Evolutionary conservation across 1,140 invertebrate genomes (phyloP).

Genomic region (Heliconius nattereri): DNA sequence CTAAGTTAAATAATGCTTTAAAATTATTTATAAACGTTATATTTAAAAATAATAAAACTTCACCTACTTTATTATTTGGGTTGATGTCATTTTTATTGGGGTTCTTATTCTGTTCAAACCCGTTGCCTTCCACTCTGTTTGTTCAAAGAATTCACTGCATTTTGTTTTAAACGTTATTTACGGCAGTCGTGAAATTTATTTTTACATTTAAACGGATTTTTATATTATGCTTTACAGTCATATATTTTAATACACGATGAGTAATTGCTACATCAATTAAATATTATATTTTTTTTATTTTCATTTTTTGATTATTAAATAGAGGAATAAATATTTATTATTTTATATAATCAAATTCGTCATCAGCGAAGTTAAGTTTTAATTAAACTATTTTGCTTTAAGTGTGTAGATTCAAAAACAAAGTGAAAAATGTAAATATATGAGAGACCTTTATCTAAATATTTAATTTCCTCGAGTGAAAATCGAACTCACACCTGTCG

Average conservation of each 20-base stretch:
- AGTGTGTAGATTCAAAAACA: too few relatives aligned
- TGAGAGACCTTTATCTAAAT: too few relatives aligned
- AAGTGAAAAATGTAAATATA: too few relatives aligned
- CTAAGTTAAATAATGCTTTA: too few relatives aligned
- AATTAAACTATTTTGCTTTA: too few relatives aligned
- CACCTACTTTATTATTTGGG: not conserved
- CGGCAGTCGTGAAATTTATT: constrained; percentile 31
- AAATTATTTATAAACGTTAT: too few relatives aligned
- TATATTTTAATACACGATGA: not conserved
- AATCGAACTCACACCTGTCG: too few relatives aligned
- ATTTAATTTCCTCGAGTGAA: too few relatives aligned
- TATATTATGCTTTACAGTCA: not conserved
- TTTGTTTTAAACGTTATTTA: constrained; percentile 59
- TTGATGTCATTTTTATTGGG: not conserved
- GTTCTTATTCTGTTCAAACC: not conserved
- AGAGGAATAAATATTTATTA: too few relatives aligned
- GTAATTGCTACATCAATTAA: not conserved
- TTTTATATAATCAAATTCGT: too few relatives aligned
- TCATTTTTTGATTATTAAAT: not conserved
- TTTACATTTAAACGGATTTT: constrained; percentile 8
- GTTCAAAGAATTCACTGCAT: constrained; percentile 65
- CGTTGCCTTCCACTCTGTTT: constrained; percentile 53
- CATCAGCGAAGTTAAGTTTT: too few relatives aligned
- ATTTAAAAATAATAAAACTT: too few relatives aligned
- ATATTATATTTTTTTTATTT: not conserved